phyloP scores from a whole-genome alignment of 2,888 invertebrate species.

The Busseola fusca region DNA sequence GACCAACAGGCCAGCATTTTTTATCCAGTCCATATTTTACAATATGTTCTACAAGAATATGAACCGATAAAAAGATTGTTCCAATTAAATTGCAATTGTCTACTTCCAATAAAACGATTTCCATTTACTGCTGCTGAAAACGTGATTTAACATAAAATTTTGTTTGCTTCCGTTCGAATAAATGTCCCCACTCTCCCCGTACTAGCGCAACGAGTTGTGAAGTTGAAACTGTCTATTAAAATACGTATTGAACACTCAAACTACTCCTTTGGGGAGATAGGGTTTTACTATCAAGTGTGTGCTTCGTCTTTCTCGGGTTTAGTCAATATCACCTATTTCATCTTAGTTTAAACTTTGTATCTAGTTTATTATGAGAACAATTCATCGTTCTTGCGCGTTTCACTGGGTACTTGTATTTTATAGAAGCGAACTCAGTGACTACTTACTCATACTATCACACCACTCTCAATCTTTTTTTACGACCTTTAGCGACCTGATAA shows the following conservation, averaged over 20 bases:
- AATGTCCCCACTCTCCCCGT: conserved; percentile 46
- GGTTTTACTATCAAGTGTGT: conserved; percentile 16
- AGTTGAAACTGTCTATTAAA: conserved; percentile 53
- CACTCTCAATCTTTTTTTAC: conserved; percentile 43
- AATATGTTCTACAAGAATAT: conserved; percentile 13
- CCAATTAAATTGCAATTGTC: conserved; percentile 42
- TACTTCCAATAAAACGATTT: conserved; percentile 56
- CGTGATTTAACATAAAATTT: conserved; percentile 63
- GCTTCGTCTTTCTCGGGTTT: conserved; percentile 8
- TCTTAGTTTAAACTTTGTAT: background rate
- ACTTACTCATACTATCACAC: conserved; percentile 24
- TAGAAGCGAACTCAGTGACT: conserved; percentile 24
- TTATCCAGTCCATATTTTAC: conserved; percentile 15
- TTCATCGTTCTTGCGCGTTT: conserved; percentile 4
- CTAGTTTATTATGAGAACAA: conserved; percentile 28
- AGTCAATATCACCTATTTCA: background rate
- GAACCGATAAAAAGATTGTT: conserved; percentile 37
- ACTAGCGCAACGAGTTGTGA: conserved; percentile 43
- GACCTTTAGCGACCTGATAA: conserved; percentile 35
- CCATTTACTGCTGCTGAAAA: conserved; percentile 45
- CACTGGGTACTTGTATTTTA: conserved; percentile 26
- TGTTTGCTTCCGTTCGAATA: conserved; percentile 55
- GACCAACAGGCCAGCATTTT: background rate
- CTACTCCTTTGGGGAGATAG: conserved; percentile 9
- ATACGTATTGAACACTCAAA: conserved; percentile 35